A percentile compares a stretch with the other conserved stretches of the same genome.
These are phyloP conservation scores for Myiozetetes cayanensis DNA, from an alignment of 2,113 vertebrate genomes.

Conservation along the genomic window DNA sequence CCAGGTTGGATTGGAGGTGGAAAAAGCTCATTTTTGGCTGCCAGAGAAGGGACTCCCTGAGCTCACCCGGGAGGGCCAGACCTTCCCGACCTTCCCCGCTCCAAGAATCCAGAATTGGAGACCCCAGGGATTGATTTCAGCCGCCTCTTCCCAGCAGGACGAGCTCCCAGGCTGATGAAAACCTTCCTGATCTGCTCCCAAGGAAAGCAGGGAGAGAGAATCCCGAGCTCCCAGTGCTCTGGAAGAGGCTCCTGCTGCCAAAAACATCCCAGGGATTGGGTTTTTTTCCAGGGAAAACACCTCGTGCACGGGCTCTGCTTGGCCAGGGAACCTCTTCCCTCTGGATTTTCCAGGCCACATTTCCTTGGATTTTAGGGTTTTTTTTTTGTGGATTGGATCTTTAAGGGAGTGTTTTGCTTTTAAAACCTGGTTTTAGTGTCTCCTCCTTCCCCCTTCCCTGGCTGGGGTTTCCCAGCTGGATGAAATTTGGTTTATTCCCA, in stretches of 20 bases:
- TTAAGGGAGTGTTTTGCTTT: background rate
- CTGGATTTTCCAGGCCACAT: background rate
- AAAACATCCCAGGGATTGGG: background rate
- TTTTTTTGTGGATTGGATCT: background rate
- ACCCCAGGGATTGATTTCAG: background rate
- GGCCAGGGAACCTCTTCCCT: accelerated
- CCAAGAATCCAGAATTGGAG: background rate
- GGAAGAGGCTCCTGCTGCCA: background rate
- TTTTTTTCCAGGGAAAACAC: background rate
- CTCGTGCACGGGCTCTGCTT: accelerated
- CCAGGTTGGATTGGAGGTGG: background rate
- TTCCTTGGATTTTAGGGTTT: background rate
- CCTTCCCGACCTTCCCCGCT: background rate
- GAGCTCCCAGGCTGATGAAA: background rate
- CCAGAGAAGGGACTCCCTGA: background rate
- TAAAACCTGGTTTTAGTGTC: background rate
- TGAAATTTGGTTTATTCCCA: background rate
- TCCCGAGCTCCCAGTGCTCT: background rate
- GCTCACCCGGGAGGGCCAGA: background rate
- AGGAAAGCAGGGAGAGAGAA: background rate
- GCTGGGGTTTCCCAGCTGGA: background rate
- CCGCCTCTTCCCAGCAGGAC: background rate
- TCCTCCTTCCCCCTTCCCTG: background rate
- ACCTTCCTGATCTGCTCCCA: background rate
- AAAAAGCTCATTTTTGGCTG: background rate